Percentiles rank a stretch among this genome's conserved stretches.
These are phyloP conservation scores for Cygnus buccinator DNA, from an alignment of 2,113 vertebrate genomes.

Conservation along the genomic window DNA sequence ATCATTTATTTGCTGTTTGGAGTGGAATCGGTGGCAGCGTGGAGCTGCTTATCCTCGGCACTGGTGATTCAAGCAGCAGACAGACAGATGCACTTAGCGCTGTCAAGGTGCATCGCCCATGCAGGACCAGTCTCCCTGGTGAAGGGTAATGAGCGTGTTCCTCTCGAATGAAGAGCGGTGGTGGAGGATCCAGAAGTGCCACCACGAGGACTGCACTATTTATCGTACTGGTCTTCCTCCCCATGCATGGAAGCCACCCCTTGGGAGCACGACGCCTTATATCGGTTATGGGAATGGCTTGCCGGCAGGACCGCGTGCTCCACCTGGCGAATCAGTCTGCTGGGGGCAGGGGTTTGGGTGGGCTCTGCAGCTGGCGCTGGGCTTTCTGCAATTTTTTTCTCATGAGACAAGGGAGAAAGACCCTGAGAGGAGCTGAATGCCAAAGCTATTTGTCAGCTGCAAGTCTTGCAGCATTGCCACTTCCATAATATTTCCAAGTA, in stretches of 20 bases:
- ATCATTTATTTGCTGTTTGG: slow-evolving; percentile 48
- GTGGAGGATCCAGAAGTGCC: background rate
- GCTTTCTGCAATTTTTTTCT: background rate
- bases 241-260: background rate
- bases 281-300: background rate
- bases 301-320: background rate
- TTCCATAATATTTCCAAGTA: background rate
- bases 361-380: background rate
- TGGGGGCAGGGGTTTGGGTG: background rate
- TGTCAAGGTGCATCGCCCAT: background rate
- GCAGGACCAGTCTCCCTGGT: background rate
- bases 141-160: slow-evolving; percentile 22
- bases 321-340: accelerated
- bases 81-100: background rate
- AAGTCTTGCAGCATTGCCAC: background rate
- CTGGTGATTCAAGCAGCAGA: slow-evolving; percentile 22
- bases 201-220: background rate
- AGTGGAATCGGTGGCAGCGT: background rate
- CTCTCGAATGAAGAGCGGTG: background rate
- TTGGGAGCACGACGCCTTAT: background rate
- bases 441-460: background rate
- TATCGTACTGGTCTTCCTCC: background rate
- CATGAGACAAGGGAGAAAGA: background rate
- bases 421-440: background rate
- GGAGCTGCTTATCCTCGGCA: slow-evolving; percentile 25